Evolutionary conservation across 1,140 invertebrate species (phyloP), one percentile per base, ranked within the genome.

Genomic region (Drosophila aff.): DNA sequence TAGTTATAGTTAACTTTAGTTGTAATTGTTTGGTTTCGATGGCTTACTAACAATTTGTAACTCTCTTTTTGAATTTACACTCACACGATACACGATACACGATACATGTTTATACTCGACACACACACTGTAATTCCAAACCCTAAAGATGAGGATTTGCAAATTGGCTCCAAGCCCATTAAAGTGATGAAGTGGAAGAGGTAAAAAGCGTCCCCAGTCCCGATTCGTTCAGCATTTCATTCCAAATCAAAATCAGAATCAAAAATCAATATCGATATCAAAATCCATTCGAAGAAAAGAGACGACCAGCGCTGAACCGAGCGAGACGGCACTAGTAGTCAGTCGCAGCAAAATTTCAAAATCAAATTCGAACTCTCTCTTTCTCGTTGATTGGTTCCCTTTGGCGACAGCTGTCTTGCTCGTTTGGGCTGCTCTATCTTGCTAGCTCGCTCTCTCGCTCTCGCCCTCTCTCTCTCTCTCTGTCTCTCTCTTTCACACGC

Each of bases 161-260:
- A 91, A 82, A 92, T 92, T 79, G 87, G 83, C 67, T 86, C 79
- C 47, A 91, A 92, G 82, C 80, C 91, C 58, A 82, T 92, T 60
- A 91, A 85, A 84, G 91, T 92, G 77, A 79, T 91, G 69, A 92
- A 92, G 76, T 92, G 83, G 81, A 92, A 92, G 87, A 92, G 91
- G 91, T 92, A 92, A 90, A 78, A 49, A 41, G 66, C 52, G 53
- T 60, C 43, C 43, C 47, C 47, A 28, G 47, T 26, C 65, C 53
- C 49, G 21, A 71, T 71, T 57, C 40, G 49, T 71, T 58, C 36
- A 64, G 38, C 36, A 58, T 58, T 62, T 63, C 61, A 50, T 61
- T 49, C 3, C 11, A 49, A 46, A 38, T 59, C 62, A 26, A 47
- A 43, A 38, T 58, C 60, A 38, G 41, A 31, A 38, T 59, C 62